A percentile compares a stretch with the other conserved stretches of the same genome.
phyloP scores from a whole-genome alignment of 2,888 invertebrate genomes.

The Folsomia manolachei region DNA sequence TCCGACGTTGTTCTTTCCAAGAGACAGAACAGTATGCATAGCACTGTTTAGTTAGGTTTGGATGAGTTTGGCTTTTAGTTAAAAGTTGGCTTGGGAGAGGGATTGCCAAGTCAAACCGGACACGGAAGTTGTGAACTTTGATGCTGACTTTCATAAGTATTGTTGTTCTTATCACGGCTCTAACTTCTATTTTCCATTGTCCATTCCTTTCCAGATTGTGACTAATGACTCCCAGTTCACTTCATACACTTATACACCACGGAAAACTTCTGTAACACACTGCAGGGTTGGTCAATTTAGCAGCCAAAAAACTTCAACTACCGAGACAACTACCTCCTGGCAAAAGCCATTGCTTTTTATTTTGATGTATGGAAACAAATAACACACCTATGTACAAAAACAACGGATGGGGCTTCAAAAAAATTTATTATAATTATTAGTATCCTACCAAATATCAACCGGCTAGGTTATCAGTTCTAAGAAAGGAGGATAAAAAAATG shows the following conservation, averaged over 20 bases:
- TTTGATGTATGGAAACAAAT: too few relatives aligned
- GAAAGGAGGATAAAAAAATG: too few relatives aligned
- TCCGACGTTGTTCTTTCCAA: slow-evolving; percentile 10
- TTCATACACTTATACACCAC: background rate
- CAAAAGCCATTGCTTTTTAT: too few relatives aligned
- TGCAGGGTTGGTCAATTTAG: background rate
- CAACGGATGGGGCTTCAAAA: too few relatives aligned
- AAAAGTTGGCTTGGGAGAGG: background rate
- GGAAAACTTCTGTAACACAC: background rate
- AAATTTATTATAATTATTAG: too few relatives aligned
- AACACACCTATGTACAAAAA: too few relatives aligned
- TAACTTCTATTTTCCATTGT: background rate
- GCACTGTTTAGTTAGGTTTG: background rate
- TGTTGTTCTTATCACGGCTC: slow-evolving; percentile 16
- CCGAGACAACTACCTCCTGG: too few relatives aligned
- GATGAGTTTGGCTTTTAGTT: background rate
- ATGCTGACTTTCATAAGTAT: slow-evolving; percentile 44
- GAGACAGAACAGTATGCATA: slow-evolving; percentile 2
- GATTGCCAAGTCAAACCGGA: slow-evolving; percentile 29
- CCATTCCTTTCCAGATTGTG: background rate
- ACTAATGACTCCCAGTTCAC: slow-evolving; percentile 2
- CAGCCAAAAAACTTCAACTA: too few relatives aligned
- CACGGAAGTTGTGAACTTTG: slow-evolving; percentile 51
- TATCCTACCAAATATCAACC: too few relatives aligned
- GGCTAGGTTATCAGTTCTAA: too few relatives aligned